Evolutionary conservation across 1,140 invertebrate species (phyloP).

Genomic region (Drosophila truncata): DNA sequence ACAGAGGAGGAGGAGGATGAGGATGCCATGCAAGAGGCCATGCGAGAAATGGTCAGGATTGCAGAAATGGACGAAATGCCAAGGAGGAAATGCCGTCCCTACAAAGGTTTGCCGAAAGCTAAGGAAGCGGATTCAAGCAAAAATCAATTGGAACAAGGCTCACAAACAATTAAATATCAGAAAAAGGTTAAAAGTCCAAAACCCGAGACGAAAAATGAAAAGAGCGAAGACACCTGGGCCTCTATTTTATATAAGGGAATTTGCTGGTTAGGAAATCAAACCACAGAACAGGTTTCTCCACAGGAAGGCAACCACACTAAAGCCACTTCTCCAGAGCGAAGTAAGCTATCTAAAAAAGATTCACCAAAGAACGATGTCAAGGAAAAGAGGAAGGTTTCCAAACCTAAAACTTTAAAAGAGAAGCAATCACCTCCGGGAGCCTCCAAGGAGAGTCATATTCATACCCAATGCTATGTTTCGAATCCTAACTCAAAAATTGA

Average conservation of each 20-base stretch:
- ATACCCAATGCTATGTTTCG: not conserved
- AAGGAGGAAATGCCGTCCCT: not conserved
- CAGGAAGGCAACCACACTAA: not conserved
- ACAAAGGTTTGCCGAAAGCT: not conserved
- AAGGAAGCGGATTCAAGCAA: not conserved
- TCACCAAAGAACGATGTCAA: not conserved
- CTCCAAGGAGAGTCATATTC: constrained; percentile 3
- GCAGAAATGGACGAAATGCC: constrained; percentile 21
- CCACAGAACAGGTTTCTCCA: not conserved
- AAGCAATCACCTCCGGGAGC: not conserved
- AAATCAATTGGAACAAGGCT: not conserved
- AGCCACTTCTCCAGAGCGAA: not conserved
- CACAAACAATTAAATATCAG: not conserved
- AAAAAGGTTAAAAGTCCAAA: not conserved
- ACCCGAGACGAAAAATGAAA: not conserved
- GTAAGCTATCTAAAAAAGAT: not conserved
- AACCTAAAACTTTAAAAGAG: not conserved
- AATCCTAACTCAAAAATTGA: not conserved
- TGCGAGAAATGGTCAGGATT: constrained; percentile 50
- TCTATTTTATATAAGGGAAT: not conserved
- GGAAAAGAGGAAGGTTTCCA: not conserved
- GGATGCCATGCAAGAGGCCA: constrained; percentile 42
- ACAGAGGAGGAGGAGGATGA: constrained; percentile 31
- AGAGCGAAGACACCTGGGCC: not conserved
- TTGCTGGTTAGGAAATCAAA: not conserved